A percentile compares a stretch with the other conserved stretches of the same genome.
Evolutionary conservation across 2,888 invertebrate species (phyloP).

Genomic region (Anodontia alba): DNA sequence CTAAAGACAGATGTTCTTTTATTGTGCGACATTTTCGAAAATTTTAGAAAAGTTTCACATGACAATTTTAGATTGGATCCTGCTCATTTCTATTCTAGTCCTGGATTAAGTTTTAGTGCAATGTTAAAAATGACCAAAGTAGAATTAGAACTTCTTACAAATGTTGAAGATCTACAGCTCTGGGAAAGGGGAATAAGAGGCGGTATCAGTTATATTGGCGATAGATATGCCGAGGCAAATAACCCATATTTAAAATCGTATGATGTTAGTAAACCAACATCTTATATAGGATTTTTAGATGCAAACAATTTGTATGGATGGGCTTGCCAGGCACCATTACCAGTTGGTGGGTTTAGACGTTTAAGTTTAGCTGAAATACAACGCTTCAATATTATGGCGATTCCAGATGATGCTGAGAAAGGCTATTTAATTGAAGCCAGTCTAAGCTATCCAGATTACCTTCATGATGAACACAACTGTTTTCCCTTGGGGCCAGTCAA

Average conservation of each 20-base stretch:
- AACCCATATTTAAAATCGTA: conserved; percentile 31
- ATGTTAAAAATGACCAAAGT: conserved; percentile 39
- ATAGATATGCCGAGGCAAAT: conserved; percentile 49
- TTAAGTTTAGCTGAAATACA: conserved; percentile 24
- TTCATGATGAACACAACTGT: background rate
- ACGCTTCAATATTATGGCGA: background rate
- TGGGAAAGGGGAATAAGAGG: conserved; percentile 31
- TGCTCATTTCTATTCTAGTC: conserved; percentile 46
- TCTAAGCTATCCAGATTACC: background rate
- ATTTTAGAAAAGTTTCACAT: conserved; percentile 34
- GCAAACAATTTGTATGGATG: too few relatives aligned
- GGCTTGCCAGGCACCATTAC: conserved; percentile 71
- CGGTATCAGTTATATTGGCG: conserved; percentile 42
- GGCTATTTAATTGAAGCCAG: background rate
- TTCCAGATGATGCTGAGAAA: background rate
- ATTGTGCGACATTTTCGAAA: conserved; percentile 39
- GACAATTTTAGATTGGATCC: conserved; percentile 41
- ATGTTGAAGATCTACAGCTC: conserved; percentile 31
- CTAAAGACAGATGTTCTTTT: conserved; percentile 35
- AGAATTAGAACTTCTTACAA: conserved; percentile 39
- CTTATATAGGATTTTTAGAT: conserved; percentile 13
- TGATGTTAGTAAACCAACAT: conserved; percentile 39
- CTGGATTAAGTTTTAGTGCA: conserved; percentile 37
- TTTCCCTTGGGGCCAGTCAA: background rate
- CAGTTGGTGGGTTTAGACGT: conserved; percentile 68